A percentile compares a stretch with the other conserved stretches of the same genome.
These are phyloP conservation scores for Micrasema minimum DNA, from an alignment of 1,140 invertebrate species.

Conservation along the genomic window DNA sequence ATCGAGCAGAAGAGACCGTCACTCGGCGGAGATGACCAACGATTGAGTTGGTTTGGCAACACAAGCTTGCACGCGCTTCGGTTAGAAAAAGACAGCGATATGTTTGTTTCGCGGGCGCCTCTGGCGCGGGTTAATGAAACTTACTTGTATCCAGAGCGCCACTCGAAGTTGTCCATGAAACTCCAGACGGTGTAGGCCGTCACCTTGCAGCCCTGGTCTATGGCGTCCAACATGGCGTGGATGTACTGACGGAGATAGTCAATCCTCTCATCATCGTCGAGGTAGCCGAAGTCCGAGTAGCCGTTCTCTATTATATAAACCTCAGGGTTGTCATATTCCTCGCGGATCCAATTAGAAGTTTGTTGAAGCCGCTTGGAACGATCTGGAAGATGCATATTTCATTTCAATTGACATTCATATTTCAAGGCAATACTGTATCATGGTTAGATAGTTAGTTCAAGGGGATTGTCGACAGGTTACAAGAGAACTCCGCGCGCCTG, in stretches of 20 bases:
- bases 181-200: slow-evolving; percentile 77
- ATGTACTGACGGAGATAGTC: slow-evolving; percentile 68
- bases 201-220: slow-evolving; percentile 76
- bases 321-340: slow-evolving; percentile 70
- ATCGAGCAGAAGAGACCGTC: no score
- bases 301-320: slow-evolving; percentile 78
- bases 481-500: no score
- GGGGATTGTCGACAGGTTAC: no score
- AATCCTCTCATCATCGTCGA: slow-evolving; percentile 58
- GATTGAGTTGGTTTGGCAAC: no score
- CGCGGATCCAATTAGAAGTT: slow-evolving; percentile 72
- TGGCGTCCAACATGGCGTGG: slow-evolving; percentile 73
- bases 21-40: no score
- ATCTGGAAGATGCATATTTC: slow-evolving; percentile 53
- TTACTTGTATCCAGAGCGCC: slow-evolving; percentile 70
- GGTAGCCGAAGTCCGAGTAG: slow-evolving; percentile 62
- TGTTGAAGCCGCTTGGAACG: slow-evolving; percentile 72
- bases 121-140: slow-evolving; percentile 39
- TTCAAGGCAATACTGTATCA: no score
- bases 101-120: no score
- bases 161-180: slow-evolving; percentile 81
- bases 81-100: no score
- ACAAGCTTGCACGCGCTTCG: no score
- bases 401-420: not conserved
- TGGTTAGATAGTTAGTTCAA: no score